phyloP scores from a whole-genome alignment of 2,888 invertebrate species.

The Teleiodes luculella region DNA sequence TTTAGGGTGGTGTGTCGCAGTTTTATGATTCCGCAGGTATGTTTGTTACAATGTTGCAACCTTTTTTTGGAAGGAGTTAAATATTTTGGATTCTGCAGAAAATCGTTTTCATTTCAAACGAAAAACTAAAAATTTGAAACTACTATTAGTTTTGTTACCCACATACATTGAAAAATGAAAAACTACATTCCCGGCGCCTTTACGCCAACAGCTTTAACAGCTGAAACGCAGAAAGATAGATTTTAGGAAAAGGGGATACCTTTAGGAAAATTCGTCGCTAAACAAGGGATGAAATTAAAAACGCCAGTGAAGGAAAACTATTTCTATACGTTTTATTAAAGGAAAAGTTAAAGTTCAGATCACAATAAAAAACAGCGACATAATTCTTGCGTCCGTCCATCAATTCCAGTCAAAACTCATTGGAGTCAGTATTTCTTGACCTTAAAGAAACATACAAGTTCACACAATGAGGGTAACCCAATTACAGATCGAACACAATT shows the following conservation, averaged over 20 bases:
- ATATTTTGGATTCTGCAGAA: no score
- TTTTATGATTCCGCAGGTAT: background rate
- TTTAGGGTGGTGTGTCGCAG: slow-evolving; percentile 12
- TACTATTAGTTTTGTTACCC: no score
- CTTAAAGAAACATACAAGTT: background rate
- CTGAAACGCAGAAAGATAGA: no score
- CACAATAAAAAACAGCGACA: background rate
- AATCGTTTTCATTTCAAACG: no score
- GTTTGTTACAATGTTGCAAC: background rate
- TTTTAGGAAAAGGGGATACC: no score
- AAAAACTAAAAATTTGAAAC: no score
- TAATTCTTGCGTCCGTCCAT: slow-evolving; percentile 9
- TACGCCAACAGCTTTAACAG: no score
- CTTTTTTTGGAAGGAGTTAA: background rate
- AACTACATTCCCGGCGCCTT: background rate
- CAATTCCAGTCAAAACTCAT: slow-evolving; percentile 15
- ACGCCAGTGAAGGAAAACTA: no score
- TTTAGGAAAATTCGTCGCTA: no score
- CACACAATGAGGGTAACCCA: slow-evolving; percentile 11
- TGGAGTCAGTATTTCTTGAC: slow-evolving; percentile 19
- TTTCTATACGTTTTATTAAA: no score
- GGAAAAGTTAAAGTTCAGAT: background rate
- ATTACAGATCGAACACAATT: slow-evolving; percentile 26
- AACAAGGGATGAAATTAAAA: no score
- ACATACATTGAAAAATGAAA: background rate